phyloP scores from a whole-genome alignment of 2,797 vertebrate species.

The Dryobates pubescens region DNA sequence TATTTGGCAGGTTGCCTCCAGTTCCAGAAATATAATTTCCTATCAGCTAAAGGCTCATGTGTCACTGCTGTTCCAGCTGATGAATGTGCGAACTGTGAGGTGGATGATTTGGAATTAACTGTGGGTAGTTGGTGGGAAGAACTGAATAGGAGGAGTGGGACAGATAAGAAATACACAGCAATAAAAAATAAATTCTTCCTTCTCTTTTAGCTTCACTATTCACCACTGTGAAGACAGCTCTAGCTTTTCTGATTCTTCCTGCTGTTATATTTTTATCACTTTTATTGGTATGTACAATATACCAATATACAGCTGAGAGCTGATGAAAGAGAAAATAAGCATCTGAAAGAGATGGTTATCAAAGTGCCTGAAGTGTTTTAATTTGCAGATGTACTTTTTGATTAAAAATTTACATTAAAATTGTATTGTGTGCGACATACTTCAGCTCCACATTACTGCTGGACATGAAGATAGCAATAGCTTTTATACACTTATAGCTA shows the following conservation, averaged over 20 bases:
- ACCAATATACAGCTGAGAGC: neutral
- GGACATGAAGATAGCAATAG: neutral
- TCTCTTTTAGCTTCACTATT: neutral
- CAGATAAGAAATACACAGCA: constrained; percentile 15
- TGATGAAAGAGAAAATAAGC: neutral
- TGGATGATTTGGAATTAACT: constrained; percentile 29
- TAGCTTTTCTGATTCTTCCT: neutral
- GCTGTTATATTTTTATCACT: neutral
- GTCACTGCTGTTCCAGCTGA: constrained; percentile 10
- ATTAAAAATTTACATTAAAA: neutral
- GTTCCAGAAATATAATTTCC: constrained; percentile 11
- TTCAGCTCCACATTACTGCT: neutral
- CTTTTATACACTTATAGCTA: neutral
- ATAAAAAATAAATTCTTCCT: constrained; percentile 2
- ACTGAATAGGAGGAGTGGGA: constrained; percentile 1
- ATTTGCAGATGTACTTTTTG: neutral
- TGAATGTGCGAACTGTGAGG: neutral
- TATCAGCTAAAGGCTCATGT: neutral
- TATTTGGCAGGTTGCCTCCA: neutral
- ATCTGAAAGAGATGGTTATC: neutral
- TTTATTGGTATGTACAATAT: neutral
- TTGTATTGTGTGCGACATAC: neutral
- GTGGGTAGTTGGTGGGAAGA: neutral
- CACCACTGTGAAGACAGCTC: neutral
- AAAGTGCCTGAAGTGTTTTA: neutral